Evolutionary conservation across 2,888 invertebrate genomes (phyloP).

Genomic region (Parascotia fuliginaria): DNA sequence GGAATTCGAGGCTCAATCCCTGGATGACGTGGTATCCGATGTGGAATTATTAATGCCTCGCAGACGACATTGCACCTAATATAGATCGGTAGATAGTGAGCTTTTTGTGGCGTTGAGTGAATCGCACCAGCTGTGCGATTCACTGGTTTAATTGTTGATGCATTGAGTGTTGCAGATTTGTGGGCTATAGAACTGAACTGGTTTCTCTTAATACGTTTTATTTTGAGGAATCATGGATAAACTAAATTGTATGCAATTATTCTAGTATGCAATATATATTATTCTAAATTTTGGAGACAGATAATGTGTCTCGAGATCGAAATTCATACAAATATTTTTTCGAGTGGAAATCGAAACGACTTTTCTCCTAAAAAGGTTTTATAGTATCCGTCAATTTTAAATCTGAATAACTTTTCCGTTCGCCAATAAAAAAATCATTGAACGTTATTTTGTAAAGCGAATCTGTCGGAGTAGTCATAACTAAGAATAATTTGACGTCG

Average conservation of each 20-base stretch:
- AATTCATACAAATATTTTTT: too few species aligned
- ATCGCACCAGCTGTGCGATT: background rate
- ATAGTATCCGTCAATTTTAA: background rate
- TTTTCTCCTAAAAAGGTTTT: background rate
- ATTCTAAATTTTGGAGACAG: background rate
- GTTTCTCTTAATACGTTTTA: too few species aligned
- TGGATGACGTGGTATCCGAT: slow-evolving; percentile 45
- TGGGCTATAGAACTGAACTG: background rate
- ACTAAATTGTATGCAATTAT: too few species aligned
- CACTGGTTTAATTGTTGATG: background rate
- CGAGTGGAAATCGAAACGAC: too few species aligned
- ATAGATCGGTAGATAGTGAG: background rate
- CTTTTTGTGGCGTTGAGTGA: background rate
- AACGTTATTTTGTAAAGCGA: slow-evolving; percentile 3
- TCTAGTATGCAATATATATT: too few species aligned
- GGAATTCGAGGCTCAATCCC: slow-evolving; percentile 47
- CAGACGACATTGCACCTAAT: slow-evolving; percentile 18
- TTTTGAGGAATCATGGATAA: too few species aligned
- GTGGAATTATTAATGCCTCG: slow-evolving; percentile 64
- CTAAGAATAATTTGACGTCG: slow-evolving; percentile 13
- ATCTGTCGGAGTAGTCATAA: slow-evolving; percentile 1
- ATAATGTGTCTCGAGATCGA: background rate
- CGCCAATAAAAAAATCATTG: background rate
- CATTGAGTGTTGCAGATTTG: background rate
- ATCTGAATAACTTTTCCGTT: background rate